A percentile compares a stretch with the other conserved stretches of the same genome.
Evolutionary conservation across 1,140 invertebrate species (phyloP).

Genomic region (Temnothorax curvispinosus): DNA sequence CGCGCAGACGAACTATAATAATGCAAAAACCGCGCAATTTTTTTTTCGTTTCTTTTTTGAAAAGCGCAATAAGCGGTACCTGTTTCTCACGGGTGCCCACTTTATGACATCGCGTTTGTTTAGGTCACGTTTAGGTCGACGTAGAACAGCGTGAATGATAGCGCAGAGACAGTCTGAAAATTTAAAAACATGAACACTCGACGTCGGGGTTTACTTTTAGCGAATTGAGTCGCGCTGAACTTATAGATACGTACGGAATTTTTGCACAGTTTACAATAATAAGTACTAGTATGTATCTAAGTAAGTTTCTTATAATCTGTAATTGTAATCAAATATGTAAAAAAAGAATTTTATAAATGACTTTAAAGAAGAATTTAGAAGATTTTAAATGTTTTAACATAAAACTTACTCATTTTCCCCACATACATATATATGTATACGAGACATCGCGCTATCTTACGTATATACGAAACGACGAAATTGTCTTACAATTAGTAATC

Average conservation of each 20-base stretch:
- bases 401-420: neutral
- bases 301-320: neutral
- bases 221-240: slow-evolving; percentile 9
- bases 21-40: slow-evolving; percentile 5
- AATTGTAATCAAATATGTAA: neutral
- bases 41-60: neutral
- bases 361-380: neutral
- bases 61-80: slow-evolving; percentile 38
- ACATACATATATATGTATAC: neutral
- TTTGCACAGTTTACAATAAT: neutral
- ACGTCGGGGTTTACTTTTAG: slow-evolving; percentile 26
- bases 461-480: neutral
- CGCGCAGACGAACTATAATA: slow-evolving; percentile 54
- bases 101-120: slow-evolving; percentile 24
- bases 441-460: neutral
- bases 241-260: neutral
- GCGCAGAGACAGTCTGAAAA: neutral
- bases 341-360: neutral
- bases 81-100: neutral
- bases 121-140: neutral
- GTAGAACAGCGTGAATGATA: slow-evolving; percentile 11
- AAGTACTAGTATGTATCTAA: neutral
- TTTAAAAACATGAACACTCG: neutral
- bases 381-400: neutral
- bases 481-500: neutral